Evolutionary conservation across 2,113 vertebrate species (phyloP), one percentile per base, ranked within the genome.

Genomic region (Elephas maximus): DNA sequence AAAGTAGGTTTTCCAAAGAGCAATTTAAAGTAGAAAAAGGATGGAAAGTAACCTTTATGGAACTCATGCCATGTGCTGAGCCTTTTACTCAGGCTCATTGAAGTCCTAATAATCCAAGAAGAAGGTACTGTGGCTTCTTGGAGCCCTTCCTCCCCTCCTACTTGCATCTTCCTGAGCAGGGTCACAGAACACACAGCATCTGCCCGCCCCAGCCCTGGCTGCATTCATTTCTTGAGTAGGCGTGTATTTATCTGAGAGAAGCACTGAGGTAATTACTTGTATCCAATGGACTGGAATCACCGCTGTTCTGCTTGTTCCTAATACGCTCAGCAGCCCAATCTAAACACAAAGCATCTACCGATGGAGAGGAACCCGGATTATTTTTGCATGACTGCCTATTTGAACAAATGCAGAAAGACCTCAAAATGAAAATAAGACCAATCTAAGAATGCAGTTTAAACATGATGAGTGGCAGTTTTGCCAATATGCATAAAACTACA

Each of bases 241-340:
- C 0, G 41, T 93, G 2, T 67, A 81, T 60, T 88, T 97, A 51
- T 37, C 23, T 57, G 82, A 37, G 7, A 37, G 10, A 80, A 92
- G 79, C 94, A 76, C 76, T 37, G 81, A 90, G 77, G 62, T 85
- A 88, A 97, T 87, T 48, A 87, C 87, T 45, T 60, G 67, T 33
- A 90, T 80, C 90, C 93, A 92, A 23, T 73, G 93, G 74, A n/a
- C 87, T 91, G 84, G 90, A 92, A 93, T 95, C 89, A 96, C 95
- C 90, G 78, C 79, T 85, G 80, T 81, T 95, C 91, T 37, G n/a
- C 57, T 51, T 57, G 48, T 60, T 97, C 86, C 90, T 91, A 77
- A 97, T 83, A 95, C 8, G 83, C 79, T 79, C 96, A 84, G 84
- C 93, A 80, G 90, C 62, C 53, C 51, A 86, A 86, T 74, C 87